Evolutionary conservation across 2,888 invertebrate species (phyloP).

Genomic region (Lottia gigantea): DNA sequence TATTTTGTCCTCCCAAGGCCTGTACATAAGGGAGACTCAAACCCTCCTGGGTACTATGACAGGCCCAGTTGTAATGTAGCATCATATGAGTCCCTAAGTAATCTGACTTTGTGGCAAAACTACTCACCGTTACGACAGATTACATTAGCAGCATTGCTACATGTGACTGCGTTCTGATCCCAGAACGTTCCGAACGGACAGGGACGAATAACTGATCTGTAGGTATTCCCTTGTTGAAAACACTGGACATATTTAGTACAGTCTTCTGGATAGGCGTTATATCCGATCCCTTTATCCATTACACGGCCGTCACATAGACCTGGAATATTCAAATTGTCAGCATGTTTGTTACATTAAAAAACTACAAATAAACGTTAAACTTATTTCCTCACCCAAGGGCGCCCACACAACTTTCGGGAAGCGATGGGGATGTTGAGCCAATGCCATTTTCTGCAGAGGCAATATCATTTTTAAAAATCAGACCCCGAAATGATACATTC

Average conservation of each 20-base stretch:
- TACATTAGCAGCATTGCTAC: slow-evolving; percentile 48
- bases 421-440: too few relatives aligned
- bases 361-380: not conserved
- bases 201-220: slow-evolving; percentile 38
- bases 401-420: too few relatives aligned
- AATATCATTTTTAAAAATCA: too few relatives aligned
- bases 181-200: slow-evolving; percentile 58
- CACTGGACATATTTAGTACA: slow-evolving; percentile 56
- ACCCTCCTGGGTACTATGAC: too few relatives aligned
- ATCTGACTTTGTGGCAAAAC: too few relatives aligned
- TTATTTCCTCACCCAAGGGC: slow-evolving; percentile 3
- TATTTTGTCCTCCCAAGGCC: too few relatives aligned
- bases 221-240: slow-evolving; percentile 37
- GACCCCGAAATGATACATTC: too few relatives aligned
- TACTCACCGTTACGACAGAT: slow-evolving; percentile 45
- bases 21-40: too few relatives aligned
- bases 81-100: too few relatives aligned
- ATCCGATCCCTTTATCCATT: slow-evolving; percentile 50
- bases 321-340: slow-evolving; percentile 17
- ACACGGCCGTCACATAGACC: slow-evolving; percentile 51
- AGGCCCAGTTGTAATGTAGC: too few relatives aligned
- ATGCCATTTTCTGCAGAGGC: too few relatives aligned
- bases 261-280: slow-evolving; percentile 51
- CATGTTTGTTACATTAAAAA: not conserved
- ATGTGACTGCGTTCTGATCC: slow-evolving; percentile 51